Evolutionary conservation across 2,888 invertebrate species (phyloP), one percentile per base, ranked within the genome.

Genomic region (Morpho achilles): DNA sequence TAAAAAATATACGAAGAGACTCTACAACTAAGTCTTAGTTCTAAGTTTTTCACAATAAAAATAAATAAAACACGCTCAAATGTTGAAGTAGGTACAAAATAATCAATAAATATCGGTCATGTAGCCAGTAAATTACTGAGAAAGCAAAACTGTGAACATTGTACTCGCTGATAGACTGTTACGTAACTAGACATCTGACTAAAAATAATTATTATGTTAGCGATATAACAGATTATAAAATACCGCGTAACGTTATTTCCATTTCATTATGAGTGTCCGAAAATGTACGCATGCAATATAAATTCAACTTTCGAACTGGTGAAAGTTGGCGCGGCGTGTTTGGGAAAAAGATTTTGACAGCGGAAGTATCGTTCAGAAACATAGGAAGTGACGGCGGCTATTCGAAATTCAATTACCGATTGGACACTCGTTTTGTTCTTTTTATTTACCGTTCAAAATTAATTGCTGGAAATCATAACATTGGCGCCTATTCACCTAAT

Each of bases 251-350:
- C 42, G n/a, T 48, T 54, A 45, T 45, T 45, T 45, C 45, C 45
- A 45, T 45, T 45, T 45, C 45, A 45, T 45, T 60, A 58, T 60
- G 53, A 63, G 56, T 64, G 64, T 63, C 69, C 69, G 64, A 72
- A 73, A 69, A 72, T 67, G 65, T 64, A 64, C 68, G 65, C 69
- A 68, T 58, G 65, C 64, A 65, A 67, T 58, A 60, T 57, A 61
- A 63, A 67, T 66, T 59, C 65, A 67, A 73, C 73, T 73, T 73
- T 73, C 73, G 72, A 73, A 72, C 67, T 47, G 59, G 73, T 69
- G 73, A 72, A 72, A 72, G 72, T 72, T 60, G 53, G 49, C 59
- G 57, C 50, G 53, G 8, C 47, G 54, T 43, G 54, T 48, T 54
- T 56, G 48, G 64, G 63, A 61, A 67, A 60, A 62, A 51, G 58